phyloP scores from a whole-genome alignment of 1,140 invertebrate genomes.

The Oreohelix idahoensis region DNA sequence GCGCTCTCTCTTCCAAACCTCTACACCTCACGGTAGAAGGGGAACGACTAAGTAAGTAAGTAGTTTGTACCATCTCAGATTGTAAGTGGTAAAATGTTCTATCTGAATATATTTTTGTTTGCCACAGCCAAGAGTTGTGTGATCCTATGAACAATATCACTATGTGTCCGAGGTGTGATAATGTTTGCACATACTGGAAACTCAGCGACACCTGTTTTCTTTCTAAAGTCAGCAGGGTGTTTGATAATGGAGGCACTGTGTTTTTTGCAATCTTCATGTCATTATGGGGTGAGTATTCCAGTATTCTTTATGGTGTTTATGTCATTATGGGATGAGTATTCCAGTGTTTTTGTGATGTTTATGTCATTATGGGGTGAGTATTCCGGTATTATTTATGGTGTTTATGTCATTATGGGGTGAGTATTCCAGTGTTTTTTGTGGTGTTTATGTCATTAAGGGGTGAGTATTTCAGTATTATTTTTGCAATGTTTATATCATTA shows the following conservation, averaged over 20 bases:
- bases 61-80: too few species aligned
- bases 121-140: constrained; percentile 88
- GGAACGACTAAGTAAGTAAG: too few species aligned
- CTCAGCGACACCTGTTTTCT: constrained; percentile 76
- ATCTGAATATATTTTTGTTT: too few species aligned
- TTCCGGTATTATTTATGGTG: neutral
- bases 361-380: constrained; percentile 88
- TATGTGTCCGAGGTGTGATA: constrained; percentile 73
- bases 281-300: constrained; percentile 78
- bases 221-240: constrained; percentile 59
- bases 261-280: constrained; percentile 99
- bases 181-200: constrained; percentile 85
- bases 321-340: too few species aligned
- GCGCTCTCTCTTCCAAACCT: too few species aligned
- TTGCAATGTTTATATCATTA: too few species aligned
- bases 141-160: constrained; percentile 75
- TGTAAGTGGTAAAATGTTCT: too few species aligned
- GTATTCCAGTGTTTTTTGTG: constrained; percentile 81
- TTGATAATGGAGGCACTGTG: constrained; percentile 90
- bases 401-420: too few species aligned
- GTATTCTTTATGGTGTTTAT: neutral
- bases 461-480: constrained; percentile 43
- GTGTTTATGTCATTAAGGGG: constrained; percentile 96
- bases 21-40: too few species aligned
- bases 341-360: constrained; percentile 89